Conservation (phyloP, 2,888 invertebrate species). For the Drosophila niveifrons region DNA sequence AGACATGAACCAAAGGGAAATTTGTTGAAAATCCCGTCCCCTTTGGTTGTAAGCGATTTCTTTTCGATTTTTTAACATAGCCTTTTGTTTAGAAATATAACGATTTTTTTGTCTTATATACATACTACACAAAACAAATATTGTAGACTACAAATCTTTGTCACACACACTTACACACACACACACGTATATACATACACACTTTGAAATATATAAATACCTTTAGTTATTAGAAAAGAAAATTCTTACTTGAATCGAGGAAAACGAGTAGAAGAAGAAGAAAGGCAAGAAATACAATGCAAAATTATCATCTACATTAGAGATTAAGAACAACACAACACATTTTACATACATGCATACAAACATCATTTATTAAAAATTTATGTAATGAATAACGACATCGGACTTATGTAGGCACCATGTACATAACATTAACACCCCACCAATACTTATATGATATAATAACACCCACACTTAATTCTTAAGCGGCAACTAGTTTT, state of each 20-base stretch:
- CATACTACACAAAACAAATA: conserved; percentile 20
- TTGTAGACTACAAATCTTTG: conserved; percentile 35
- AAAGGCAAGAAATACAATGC: conserved; percentile 45
- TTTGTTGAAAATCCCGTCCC: not conserved
- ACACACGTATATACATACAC: conserved; percentile 22
- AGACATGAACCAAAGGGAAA: conserved; percentile 13
- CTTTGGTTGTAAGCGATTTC: conserved; percentile 40
- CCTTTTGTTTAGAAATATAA: conserved; percentile 73
- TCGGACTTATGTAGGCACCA: conserved; percentile 66
- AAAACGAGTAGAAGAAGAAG: conserved; percentile 5
- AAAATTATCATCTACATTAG: conserved; percentile 51
- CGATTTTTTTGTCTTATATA: conserved; percentile 49
- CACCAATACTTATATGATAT: conserved; percentile 68
- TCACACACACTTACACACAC: conserved; percentile 28
- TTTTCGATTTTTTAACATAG: conserved; percentile 49
- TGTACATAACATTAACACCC: conserved; percentile 77
- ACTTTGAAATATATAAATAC: conserved; percentile 17
- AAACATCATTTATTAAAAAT: conserved; percentile 23
- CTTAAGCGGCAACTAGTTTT: conserved; percentile 43
- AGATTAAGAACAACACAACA: conserved; percentile 20
- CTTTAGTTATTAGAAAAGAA: conserved; percentile 34
- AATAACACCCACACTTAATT: conserved; percentile 24
- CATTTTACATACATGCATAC: conserved; percentile 22
- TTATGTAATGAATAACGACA: conserved; percentile 28
- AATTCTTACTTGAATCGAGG: conserved; percentile 28